phyloP scores from a whole-genome alignment of 2,888 invertebrate genomes.

The Melinaea menophilus region DNA sequence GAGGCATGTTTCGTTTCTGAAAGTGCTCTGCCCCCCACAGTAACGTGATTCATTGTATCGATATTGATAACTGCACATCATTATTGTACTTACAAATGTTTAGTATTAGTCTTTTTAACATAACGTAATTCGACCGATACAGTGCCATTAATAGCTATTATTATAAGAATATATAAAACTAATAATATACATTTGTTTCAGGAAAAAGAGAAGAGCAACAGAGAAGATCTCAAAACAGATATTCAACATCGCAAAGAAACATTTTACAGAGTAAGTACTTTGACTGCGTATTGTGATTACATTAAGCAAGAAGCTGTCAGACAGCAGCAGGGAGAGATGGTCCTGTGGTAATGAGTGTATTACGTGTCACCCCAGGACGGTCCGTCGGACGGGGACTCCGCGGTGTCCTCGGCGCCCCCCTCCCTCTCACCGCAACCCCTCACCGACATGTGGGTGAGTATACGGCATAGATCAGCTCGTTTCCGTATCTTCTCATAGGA shows the following conservation, averaged over 20 bases:
- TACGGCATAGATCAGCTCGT: not conserved
- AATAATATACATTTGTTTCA: slow-evolving; percentile 51
- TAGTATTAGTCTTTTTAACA: not conserved
- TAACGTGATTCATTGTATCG: slow-evolving; percentile 15
- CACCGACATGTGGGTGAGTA: slow-evolving; percentile 75
- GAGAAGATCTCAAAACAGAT: slow-evolving; percentile 70
- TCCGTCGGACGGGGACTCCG: slow-evolving; percentile 82
- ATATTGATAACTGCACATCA: slow-evolving; percentile 12
- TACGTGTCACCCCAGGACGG: slow-evolving; percentile 50
- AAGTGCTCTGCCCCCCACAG: slow-evolving; percentile 22
- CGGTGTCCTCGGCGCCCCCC: slow-evolving; percentile 82
- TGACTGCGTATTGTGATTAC: too few species aligned
- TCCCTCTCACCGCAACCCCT: slow-evolving; percentile 83
- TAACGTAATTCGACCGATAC: too few species aligned
- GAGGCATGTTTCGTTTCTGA: too few species aligned
- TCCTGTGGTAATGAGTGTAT: too few species aligned
- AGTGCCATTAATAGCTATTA: not conserved
- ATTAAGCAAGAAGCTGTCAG: too few species aligned
- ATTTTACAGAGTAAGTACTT: slow-evolving; percentile 62
- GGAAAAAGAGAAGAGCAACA: slow-evolving; percentile 68
- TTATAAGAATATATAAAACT: not conserved
- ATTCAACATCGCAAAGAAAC: slow-evolving; percentile 75
- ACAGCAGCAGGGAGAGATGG: too few species aligned
- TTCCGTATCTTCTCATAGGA: too few species aligned
- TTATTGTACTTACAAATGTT: not conserved